Evolutionary conservation across 2,888 invertebrate genomes (phyloP).

Genomic region (Strigamia maritima): DNA sequence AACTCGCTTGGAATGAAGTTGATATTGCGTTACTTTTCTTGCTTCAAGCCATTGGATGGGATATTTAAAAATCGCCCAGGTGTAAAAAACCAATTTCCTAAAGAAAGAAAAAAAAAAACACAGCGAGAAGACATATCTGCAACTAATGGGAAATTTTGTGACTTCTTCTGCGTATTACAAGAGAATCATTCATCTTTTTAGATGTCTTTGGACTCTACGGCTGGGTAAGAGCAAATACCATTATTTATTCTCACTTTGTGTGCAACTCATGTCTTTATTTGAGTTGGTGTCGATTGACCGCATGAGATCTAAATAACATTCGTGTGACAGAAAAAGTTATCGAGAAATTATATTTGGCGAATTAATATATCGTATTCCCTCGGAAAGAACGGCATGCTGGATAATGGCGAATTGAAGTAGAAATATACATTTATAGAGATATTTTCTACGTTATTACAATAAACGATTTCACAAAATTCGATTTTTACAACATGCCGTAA

Average conservation of each 20-base stretch:
- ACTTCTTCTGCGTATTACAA: conserved; percentile 1
- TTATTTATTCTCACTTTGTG: not conserved
- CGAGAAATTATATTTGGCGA: no score
- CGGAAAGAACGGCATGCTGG: no score
- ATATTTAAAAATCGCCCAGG: conserved; percentile 18
- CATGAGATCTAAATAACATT: not conserved
- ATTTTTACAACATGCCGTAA: no score
- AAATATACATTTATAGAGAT: no score
- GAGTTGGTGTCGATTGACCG: not conserved
- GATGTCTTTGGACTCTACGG: not conserved
- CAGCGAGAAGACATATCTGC: not conserved
- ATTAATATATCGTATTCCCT: no score
- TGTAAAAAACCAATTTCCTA: not conserved
- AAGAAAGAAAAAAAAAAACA: no score
- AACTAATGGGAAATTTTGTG: not conserved
- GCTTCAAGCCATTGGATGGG: not conserved
- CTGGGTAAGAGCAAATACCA: not conserved
- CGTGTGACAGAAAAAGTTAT: no score
- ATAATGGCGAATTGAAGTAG: no score
- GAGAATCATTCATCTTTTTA: not conserved
- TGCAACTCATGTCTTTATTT: not conserved
- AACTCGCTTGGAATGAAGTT: conserved; percentile 7
- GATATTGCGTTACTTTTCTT: conserved; percentile 7
- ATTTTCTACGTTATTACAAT: no score
- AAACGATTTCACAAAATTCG: no score